phyloP scores from a whole-genome alignment of 2,797 vertebrate species.

The Gallinago solitaria region DNA sequence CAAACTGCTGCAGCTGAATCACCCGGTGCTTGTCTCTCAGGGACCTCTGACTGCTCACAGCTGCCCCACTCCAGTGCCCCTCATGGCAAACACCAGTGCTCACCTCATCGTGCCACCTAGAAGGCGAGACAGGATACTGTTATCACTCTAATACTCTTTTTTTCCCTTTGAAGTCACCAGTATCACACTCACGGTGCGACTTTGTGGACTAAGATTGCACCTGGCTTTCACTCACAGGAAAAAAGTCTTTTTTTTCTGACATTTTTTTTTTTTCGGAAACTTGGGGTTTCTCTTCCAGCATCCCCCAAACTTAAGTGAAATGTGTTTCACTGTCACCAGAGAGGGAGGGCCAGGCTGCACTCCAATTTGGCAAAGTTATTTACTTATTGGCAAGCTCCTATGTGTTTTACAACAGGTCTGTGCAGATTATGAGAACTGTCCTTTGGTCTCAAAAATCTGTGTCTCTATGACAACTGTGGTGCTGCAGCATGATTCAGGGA shows the following conservation, averaged over 20 bases:
- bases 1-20: background rate
- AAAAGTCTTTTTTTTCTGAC: background rate
- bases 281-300: background rate
- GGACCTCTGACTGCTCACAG: background rate
- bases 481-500: slow-evolving; percentile 24
- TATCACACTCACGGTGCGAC: background rate
- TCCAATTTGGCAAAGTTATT: background rate
- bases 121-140: background rate
- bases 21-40: background rate
- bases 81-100: background rate
- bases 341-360: background rate
- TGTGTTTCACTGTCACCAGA: background rate
- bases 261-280: background rate
- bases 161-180: background rate
- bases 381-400: background rate
- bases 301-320: background rate
- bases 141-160: background rate
- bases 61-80: background rate
- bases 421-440: background rate
- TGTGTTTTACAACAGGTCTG: background rate
- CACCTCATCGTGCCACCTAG: background rate
- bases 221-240: background rate
- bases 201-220: background rate
- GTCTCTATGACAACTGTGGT: slow-evolving; percentile 49
- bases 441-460: slow-evolving; percentile 22